Evolutionary conservation across 2,888 invertebrate genomes (phyloP).

Genomic region (Sericinus montela): DNA sequence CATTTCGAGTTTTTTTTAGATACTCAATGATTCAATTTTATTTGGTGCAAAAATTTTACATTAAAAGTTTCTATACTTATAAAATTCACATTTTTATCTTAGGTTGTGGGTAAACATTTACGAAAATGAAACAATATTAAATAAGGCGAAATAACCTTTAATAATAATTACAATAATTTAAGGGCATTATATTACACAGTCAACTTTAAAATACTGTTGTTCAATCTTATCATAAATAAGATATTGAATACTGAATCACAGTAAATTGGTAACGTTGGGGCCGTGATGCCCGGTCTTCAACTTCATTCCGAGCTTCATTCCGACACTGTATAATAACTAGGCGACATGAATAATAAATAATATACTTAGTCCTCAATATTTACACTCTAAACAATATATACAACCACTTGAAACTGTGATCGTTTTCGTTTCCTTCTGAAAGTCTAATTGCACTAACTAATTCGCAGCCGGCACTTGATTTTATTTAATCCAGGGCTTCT

Average conservation of each 20-base stretch:
- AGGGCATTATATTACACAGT: constrained; percentile 73
- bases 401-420: constrained; percentile 49
- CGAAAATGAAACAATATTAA: constrained; percentile 41
- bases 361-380: constrained; percentile 67
- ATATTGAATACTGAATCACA: constrained; percentile 63
- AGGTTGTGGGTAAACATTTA: no score
- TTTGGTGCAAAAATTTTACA: no score
- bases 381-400: constrained; percentile 67
- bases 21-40: no score
- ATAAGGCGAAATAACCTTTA: constrained; percentile 61
- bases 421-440: constrained; percentile 33
- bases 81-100: no score
- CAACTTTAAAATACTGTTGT: constrained; percentile 75
- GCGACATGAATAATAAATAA: constrained; percentile 48
- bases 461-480: constrained; percentile 36
- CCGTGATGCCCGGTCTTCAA: constrained; percentile 28
- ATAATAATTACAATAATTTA: constrained; percentile 69
- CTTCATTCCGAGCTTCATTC: constrained; percentile 12
- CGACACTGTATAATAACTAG: constrained; percentile 23
- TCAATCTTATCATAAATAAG: constrained; percentile 55
- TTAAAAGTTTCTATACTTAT: no score
- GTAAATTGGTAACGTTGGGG: constrained; percentile 45
- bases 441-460: constrained; percentile 62
- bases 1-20: no score
- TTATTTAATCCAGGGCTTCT: constrained; percentile 82